These are phyloP conservation scores for Dione juno DNA, from an alignment of 2,888 invertebrate genomes.

Conservation along the genomic window DNA sequence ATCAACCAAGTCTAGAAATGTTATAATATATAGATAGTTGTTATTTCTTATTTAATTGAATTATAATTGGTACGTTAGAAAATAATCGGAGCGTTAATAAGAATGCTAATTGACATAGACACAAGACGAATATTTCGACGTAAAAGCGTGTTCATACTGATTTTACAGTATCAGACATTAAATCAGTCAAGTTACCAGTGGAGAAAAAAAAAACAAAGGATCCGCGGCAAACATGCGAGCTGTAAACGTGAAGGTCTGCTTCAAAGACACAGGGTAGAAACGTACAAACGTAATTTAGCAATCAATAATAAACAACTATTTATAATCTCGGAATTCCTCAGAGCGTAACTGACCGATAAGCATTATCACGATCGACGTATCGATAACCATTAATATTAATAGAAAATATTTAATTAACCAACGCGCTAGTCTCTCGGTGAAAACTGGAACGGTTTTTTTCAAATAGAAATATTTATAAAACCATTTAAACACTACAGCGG, in stretches of 20 bases:
- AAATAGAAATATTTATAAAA: constrained; percentile 21
- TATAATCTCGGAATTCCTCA: constrained; percentile 13
- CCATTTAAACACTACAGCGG: constrained; percentile 53
- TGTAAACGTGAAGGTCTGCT: constrained; percentile 26
- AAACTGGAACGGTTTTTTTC: constrained; percentile 13
- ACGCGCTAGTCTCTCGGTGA: constrained; percentile 24
- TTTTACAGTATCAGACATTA: constrained; percentile 18
- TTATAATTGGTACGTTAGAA: constrained; percentile 31
- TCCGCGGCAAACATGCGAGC: constrained; percentile 32
- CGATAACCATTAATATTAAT: constrained; percentile 29
- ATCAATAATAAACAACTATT: constrained; percentile 35
- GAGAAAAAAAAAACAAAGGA: constrained; percentile 32
- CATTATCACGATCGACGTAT: constrained; percentile 29
- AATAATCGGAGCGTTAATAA: constrained; percentile 55
- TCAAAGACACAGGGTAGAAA: constrained; percentile 19
- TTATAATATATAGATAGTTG: not conserved
- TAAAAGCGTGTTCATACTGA: constrained; percentile 35
- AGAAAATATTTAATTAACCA: constrained; percentile 32
- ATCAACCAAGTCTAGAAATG: not conserved
- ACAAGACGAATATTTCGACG: constrained; percentile 49
- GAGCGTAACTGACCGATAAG: constrained; percentile 35
- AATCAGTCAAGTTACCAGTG: not conserved
- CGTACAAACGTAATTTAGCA: constrained; percentile 22
- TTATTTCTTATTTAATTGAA: constrained; percentile 2
- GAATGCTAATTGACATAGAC: constrained; percentile 59